Evolutionary conservation across 2,888 invertebrate species (phyloP), one percentile per base, ranked within the genome.

Genomic region (Lochmaea crataegi): DNA sequence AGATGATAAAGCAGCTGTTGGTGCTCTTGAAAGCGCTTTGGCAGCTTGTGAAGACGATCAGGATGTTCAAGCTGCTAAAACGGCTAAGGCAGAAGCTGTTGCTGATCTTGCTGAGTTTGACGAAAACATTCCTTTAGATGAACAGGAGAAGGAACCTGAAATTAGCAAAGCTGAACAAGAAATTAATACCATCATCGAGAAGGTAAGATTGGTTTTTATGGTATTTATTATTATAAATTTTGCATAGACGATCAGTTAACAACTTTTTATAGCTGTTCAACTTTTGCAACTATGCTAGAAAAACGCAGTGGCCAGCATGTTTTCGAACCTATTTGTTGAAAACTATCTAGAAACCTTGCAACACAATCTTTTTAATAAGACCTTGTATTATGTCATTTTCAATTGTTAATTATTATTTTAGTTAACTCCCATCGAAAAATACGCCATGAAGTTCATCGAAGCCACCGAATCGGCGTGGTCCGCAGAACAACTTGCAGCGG

Each of bases 81-180:
- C 93, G 0, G 97, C 97, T 3, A 94, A 94, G 82, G 96, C 95
- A 5, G 98, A 98, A 88, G 95, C 93, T 53, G 93, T 93, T 76
- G 94, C 94, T 14, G 96, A 96, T 86, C 90, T 97, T 78, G 97
- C 96, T 0, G 98, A 98, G 88, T 98, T 98, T 88, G 98, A 98
- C 88, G 98, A 98, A 88, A 94, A 92, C 82, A 94, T 96, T 87
- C 97, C 97, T 61, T 90, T 96, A 78, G 94, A 94, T 72, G 94
- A 94, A 71, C 90, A 90, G 75, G 88, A 88, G 1, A 89, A 72
- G 38, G 80, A 81, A 65, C 87, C 88, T 1, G 92, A 92, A 83
- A 86, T 93, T 77, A 93, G 93, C 83, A 92, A 91, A 84, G 93
- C 93, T 2, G 93, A 94, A 85, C 88, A 90, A 80, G 93, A 94